Conservation (phyloP, 1,140 invertebrate genomes). For the Euwallacea similis region DNA sequence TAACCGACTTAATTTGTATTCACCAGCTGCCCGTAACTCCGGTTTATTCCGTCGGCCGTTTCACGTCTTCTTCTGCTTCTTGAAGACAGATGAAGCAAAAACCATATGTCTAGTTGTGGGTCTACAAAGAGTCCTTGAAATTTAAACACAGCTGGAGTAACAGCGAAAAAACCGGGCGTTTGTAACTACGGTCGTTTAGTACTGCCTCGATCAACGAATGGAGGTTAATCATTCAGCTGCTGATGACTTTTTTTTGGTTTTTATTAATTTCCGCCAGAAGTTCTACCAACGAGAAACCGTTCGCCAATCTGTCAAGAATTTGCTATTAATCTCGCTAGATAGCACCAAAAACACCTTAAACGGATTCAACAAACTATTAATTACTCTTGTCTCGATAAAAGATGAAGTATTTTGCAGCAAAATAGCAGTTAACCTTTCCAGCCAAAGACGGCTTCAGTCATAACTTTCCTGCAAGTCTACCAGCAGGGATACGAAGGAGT, state of each 20-base stretch:
- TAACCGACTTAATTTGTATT: conserved; percentile 34
- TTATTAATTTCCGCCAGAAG: no score
- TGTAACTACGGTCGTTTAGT: neutral
- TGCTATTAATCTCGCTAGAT: no score
- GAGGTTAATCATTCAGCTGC: neutral
- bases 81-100: conserved; percentile 27
- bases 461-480: no score
- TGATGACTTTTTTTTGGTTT: no score
- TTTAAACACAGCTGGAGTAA: conserved; percentile 11
- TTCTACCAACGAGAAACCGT: no score
- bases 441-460: no score
- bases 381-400: neutral
- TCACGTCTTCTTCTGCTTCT: no score
- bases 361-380: neutral
- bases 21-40: conserved; percentile 17
- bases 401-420: neutral
- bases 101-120: conserved; percentile 14
- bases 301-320: no score
- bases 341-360: no score
- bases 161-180: neutral
- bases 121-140: conserved; percentile 15
- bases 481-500: conserved; percentile 1
- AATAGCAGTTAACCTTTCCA: conserved; percentile 10
- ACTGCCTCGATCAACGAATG: neutral
- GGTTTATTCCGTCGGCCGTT: no score